Base-by-base conservation (phyloP, 2,888 invertebrate species). In the Acholoe squamosa region DNA sequence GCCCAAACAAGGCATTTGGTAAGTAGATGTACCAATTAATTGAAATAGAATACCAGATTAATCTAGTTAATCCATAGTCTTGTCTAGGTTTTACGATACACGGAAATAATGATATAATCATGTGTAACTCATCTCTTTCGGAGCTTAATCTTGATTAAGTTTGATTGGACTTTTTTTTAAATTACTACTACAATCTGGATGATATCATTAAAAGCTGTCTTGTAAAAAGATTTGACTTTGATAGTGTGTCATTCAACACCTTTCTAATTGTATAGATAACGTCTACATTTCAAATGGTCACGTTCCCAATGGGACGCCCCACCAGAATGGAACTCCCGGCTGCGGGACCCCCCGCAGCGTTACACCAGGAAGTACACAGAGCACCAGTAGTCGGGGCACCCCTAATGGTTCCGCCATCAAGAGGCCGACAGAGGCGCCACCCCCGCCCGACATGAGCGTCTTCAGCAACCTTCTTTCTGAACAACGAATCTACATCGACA, bases 401-500 rank as follows among this genome's bases (percentile, higher is more conserved):
- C 25, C 51, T 25, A 84, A 25, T 52, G 54, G 28, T 16, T 25
- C 25, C 10, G 84, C 28, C 5, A 14, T 14, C n/a, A 67, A 76
- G 34, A 14, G 76, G 67, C 34, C 28, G 67, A 31, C 76, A 28
- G 33, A 14, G 71, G 67, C 76, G 67, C 43, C 71, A 22, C 71
- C 71, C 33, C 76, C 71, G n/a, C 67, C 67, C 33, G 89, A 25
- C 28, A 28, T 28, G 14, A 31, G 54, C 51, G 34, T 22, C 33
- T 89, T 71, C 61, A 10, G 19, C 22, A 16, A 61, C 34, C 43
- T 80, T 33, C 56, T 90, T 5, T 19, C n/a, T 5, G 56, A 31
- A 5, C 61, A 71, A 67, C 84, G 90, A 12, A 25, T 56, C 25
- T 90, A 90, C 84, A 54, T 54, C 19, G 90, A 84, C 90, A 90